A percentile compares a stretch with the other conserved stretches of the same genome.
phyloP scores from a whole-genome alignment of 1,140 invertebrate species.

The Eriocheir sinensis region DNA sequence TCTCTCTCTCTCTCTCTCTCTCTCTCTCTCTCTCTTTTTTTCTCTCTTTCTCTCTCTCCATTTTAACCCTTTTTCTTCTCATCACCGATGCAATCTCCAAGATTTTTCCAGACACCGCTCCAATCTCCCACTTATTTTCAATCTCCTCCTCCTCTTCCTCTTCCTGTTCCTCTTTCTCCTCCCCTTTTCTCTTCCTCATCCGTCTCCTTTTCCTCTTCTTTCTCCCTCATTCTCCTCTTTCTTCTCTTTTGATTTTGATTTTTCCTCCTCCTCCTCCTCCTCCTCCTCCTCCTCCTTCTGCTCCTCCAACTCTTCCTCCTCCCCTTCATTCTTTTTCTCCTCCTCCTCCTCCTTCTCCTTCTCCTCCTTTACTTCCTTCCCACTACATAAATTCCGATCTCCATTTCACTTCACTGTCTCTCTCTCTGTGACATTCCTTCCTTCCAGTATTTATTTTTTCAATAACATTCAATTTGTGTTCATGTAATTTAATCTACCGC shows the following conservation, averaged over 20 bases:
- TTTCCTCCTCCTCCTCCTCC: neutral
- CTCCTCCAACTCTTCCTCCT: neutral
- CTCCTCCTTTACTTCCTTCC: neutral
- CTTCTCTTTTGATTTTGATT: neutral
- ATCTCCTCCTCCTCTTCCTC: neutral
- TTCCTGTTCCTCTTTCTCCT: neutral
- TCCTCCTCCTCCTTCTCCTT: neutral
- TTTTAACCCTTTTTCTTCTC: neutral
- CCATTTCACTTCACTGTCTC: neutral
- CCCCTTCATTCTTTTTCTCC: neutral
- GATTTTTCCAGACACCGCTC: neutral
- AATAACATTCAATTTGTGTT: neutral
- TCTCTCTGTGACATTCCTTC: neutral
- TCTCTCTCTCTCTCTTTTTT: no score
- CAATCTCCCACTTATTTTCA: neutral
- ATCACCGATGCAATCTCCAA: neutral
- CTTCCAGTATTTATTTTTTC: neutral
- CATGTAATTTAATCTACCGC: neutral
- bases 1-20: no score
- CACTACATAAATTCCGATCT: neutral
- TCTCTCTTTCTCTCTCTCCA: constrained; percentile 29
- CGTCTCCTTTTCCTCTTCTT: neutral
- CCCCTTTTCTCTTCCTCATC: neutral
- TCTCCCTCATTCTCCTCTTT: neutral
- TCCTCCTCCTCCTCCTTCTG: neutral